phyloP scores from a whole-genome alignment of 2,113 vertebrate species.

The Furnarius figulus region DNA sequence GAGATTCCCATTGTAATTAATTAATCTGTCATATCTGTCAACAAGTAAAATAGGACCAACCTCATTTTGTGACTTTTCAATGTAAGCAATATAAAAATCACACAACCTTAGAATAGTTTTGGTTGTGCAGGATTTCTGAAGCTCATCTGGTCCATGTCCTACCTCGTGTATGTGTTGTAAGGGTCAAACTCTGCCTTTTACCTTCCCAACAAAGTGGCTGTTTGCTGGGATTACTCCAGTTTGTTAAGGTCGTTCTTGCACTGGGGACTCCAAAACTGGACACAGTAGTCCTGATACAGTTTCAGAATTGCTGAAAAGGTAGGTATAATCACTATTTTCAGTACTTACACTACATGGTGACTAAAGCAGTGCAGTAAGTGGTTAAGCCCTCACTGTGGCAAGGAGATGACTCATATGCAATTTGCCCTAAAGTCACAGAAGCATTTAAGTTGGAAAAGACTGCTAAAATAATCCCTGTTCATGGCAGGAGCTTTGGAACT shows the following conservation, averaged over 20 bases:
- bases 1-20: neutral
- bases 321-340: neutral
- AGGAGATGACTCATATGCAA: neutral
- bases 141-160: neutral
- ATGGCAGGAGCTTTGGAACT: neutral
- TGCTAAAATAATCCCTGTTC: neutral
- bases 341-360: rapidly evolving
- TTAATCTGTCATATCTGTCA: neutral
- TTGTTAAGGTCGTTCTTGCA: neutral
- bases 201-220: rapidly evolving
- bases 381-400: neutral
- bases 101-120: neutral
- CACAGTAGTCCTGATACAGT: neutral
- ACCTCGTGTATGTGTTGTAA: neutral
- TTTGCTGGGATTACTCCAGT: neutral
- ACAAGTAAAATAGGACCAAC: neutral
- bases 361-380: rapidly evolving
- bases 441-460: neutral
- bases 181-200: neutral
- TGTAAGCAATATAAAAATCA: neutral
- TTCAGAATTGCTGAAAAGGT: neutral
- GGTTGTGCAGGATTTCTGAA: neutral
- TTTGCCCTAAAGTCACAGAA: neutral
- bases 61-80: neutral
- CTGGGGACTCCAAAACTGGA: neutral